A percentile compares a stretch with the other conserved stretches of the same genome.
Evolutionary conservation across 2,888 invertebrate species (phyloP).

Genomic region (Agonopterix subpropinquella): DNA sequence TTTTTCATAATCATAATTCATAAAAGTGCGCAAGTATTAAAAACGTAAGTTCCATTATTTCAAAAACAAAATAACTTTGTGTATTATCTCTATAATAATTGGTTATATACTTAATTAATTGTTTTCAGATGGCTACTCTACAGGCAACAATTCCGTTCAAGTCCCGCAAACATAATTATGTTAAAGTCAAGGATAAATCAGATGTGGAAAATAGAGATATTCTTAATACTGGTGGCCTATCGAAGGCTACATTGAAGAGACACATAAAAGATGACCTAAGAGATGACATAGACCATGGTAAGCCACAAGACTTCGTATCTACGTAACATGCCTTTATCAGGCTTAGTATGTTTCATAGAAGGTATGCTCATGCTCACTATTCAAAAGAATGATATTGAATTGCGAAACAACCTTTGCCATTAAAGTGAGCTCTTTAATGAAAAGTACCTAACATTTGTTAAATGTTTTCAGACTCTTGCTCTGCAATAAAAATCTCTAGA

Average conservation of each 20-base stretch:
- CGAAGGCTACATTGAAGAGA: constrained; percentile 25
- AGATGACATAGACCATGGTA: neutral
- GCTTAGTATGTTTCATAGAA: too few species aligned
- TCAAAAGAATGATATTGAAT: neutral
- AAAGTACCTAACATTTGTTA: neutral
- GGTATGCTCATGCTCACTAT: neutral
- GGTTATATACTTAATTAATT: too few species aligned
- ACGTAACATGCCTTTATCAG: too few species aligned
- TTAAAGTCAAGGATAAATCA: constrained; percentile 24
- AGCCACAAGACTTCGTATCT: too few species aligned
- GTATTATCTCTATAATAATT: too few species aligned
- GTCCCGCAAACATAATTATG: constrained; percentile 51
- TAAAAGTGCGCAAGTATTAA: too few species aligned
- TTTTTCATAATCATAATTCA: too few species aligned
- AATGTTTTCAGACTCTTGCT: constrained; percentile 37
- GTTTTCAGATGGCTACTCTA: constrained; percentile 56
- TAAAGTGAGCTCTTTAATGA: neutral
- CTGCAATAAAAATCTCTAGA: constrained; percentile 38
- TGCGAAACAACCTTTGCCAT: neutral
- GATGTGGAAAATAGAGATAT: constrained; percentile 44
- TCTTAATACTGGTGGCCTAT: constrained; percentile 24
- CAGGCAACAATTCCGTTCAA: constrained; percentile 70
- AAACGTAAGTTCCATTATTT: too few species aligned
- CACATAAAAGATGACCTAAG: constrained; percentile 15
- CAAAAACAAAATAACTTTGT: too few species aligned